phyloP scores from a whole-genome alignment of 2,888 invertebrate genomes.

The Gymnocheta viridis region DNA sequence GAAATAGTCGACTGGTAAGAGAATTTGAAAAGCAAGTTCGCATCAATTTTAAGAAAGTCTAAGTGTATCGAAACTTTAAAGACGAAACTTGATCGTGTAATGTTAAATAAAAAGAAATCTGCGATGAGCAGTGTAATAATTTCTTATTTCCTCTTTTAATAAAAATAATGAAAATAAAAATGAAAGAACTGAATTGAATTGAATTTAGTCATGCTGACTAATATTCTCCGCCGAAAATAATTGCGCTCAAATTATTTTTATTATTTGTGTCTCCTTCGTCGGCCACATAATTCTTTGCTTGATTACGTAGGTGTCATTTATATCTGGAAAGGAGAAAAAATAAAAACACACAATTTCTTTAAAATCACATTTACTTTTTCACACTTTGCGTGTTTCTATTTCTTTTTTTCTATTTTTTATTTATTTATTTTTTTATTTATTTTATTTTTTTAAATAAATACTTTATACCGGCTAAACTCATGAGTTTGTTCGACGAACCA shows the following conservation, averaged over 20 bases:
- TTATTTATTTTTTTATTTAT: too few relatives aligned
- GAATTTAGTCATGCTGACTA: slow-evolving; percentile 7
- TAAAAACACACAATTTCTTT: neutral
- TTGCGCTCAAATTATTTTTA: neutral
- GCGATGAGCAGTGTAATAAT: too few relatives aligned
- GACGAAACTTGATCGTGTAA: too few relatives aligned
- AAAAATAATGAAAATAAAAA: too few relatives aligned
- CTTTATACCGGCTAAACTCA: neutral
- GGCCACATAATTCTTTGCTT: slow-evolving; percentile 4
- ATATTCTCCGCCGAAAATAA: slow-evolving; percentile 5
- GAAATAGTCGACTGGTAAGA: too few relatives aligned
- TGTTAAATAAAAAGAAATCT: too few relatives aligned
- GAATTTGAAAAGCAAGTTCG: too few relatives aligned
- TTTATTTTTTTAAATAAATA: neutral
- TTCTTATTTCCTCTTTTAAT: too few relatives aligned
- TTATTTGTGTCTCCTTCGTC: neutral
- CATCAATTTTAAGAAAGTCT: too few relatives aligned
- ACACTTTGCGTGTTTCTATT: slow-evolving; percentile 9
- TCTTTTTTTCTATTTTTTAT: too few relatives aligned
- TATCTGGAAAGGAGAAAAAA: neutral
- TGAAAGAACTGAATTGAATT: too few relatives aligned
- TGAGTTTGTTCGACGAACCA: neutral
- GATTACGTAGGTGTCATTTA: slow-evolving; percentile 27
- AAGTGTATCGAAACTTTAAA: too few relatives aligned
- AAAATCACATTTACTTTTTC: slow-evolving; percentile 5